phyloP scores from a whole-genome alignment of 2,113 vertebrate species.

The Crotalus tigris region DNA sequence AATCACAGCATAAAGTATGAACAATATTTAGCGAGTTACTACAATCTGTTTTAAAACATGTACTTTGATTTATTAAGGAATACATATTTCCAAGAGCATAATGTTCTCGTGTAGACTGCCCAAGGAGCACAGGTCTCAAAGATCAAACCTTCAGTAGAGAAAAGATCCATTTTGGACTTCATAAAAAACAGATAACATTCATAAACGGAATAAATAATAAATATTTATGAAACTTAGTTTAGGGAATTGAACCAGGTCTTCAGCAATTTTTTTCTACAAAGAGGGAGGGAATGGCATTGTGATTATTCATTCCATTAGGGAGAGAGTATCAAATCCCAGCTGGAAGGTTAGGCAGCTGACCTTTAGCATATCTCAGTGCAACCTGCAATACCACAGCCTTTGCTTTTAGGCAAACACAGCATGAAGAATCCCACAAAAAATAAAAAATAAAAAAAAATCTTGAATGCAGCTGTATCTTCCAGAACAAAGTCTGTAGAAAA shows the following conservation, averaged over 20 bases:
- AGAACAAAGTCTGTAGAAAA: not conserved
- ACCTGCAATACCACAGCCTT: not conserved
- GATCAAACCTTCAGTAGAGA: constrained; percentile 53
- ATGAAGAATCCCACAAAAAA: not conserved
- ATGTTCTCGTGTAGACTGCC: constrained; percentile 51
- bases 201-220: not conserved
- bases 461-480: not conserved
- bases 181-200: constrained; percentile 11
- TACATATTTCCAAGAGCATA: constrained; percentile 31
- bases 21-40: not conserved
- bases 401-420: not conserved
- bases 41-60: not conserved
- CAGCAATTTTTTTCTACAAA: not conserved
- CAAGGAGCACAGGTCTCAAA: constrained; percentile 49
- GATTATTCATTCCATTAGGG: not conserved
- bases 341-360: not conserved
- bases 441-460: not conserved
- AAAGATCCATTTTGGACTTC: constrained; percentile 57
- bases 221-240: not conserved
- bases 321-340: not conserved
- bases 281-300: not conserved
- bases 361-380: not conserved
- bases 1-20: not conserved
- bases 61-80: not conserved
- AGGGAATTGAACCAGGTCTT: not conserved